Percentiles rank a stretch among this genome's conserved stretches.
These are phyloP conservation scores for Catostylus mosaicus DNA, from an alignment of 30 jellyfish, hydroid and myxozoan species.

Conservation along the genomic window DNA sequence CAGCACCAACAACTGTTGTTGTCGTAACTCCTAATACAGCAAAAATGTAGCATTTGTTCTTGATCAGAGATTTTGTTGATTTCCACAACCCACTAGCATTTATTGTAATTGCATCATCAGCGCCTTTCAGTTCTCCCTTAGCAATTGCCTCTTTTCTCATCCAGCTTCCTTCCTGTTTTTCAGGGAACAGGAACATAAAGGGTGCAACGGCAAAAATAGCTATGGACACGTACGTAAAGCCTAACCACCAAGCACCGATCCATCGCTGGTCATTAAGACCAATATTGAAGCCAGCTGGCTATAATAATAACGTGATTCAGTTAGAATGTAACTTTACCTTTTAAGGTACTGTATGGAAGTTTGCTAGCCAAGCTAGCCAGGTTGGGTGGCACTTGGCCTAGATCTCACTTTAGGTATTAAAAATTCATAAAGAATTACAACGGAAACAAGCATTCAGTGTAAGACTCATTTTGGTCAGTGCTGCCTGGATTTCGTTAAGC, in stretches of 20 bases:
- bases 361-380: no score
- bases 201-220: slow-evolving; percentile 19
- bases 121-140: slow-evolving; percentile 53
- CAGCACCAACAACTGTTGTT: slow-evolving; percentile 50
- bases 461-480: no score
- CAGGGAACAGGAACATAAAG: slow-evolving; percentile 54
- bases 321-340: no score
- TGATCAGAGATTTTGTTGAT: slow-evolving; percentile 54
- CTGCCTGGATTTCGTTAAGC: no score
- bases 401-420: no score
- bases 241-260: slow-evolving; percentile 85
- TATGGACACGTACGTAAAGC: slow-evolving; percentile 42
- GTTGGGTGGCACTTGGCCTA: no score
- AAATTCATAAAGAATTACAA: no score
- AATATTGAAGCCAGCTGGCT: slow-evolving; percentile 52
- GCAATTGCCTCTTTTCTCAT: slow-evolving; percentile 64
- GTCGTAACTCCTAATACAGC: slow-evolving; percentile 60
- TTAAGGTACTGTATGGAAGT: no score
- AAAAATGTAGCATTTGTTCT: slow-evolving; percentile 45
- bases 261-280: slow-evolving; percentile 43
- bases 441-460: no score
- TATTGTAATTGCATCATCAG: slow-evolving; percentile 12
- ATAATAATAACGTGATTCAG: no score
- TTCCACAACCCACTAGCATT: slow-evolving; percentile 35
- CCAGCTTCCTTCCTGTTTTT: slow-evolving; percentile 30